Evolutionary conservation across 2,888 invertebrate species (phyloP).

Genomic region (Brenthis daphne): DNA sequence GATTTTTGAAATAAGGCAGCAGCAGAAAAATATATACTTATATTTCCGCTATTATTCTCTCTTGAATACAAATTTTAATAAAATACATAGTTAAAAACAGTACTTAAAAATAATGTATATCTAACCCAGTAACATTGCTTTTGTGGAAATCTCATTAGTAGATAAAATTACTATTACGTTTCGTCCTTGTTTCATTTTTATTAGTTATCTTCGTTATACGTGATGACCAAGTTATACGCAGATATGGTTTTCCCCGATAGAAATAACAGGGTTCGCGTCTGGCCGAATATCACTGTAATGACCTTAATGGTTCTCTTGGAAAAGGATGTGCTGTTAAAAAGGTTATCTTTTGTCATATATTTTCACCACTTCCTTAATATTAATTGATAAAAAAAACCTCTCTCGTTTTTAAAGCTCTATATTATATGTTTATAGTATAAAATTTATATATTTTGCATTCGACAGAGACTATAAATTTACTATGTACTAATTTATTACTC

Average conservation of each 20-base stretch:
- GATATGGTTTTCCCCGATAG: constrained; percentile 8
- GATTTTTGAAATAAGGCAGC: no score
- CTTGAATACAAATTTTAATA: no score
- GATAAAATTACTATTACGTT: constrained; percentile 10
- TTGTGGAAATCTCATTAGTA: constrained; percentile 5
- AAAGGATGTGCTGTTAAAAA: not conserved
- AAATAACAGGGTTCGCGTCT: not conserved
- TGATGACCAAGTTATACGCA: not conserved
- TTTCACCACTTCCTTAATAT: not conserved
- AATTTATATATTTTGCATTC: no score
- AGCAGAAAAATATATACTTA: no score
- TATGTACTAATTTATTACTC: no score
- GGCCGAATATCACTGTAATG: constrained; percentile 7
- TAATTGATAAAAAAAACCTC: not conserved
- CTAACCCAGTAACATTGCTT: constrained; percentile 2
- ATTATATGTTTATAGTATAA: no score
- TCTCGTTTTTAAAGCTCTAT: not conserved
- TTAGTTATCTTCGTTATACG: not conserved
- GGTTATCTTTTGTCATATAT: not conserved
- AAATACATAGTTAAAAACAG: no score
- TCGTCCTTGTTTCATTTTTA: not conserved
- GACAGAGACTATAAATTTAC: no score
- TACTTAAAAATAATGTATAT: not conserved
- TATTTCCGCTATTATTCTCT: no score
- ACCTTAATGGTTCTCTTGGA: constrained; percentile 7